Conservation (phyloP, 2,888 invertebrate species). For the Himalopsyche kuldschensis region DNA sequence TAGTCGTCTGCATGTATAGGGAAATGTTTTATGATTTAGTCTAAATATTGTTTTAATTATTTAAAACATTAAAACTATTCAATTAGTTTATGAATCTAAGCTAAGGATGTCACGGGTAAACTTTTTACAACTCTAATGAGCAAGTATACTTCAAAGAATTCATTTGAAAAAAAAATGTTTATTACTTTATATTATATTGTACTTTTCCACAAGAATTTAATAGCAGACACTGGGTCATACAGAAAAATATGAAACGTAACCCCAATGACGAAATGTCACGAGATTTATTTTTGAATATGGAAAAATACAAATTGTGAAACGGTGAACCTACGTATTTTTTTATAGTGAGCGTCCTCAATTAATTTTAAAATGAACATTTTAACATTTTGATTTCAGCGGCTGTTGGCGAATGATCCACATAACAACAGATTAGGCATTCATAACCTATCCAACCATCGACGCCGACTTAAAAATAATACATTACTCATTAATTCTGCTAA, state of each 20-base stretch:
- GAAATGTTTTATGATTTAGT: no score
- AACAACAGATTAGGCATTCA: constrained; percentile 23
- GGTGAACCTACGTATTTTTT: background rate
- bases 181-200: background rate
- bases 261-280: background rate
- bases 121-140: no score
- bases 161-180: background rate
- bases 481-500: constrained; percentile 12
- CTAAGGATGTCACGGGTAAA: no score
- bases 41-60: no score
- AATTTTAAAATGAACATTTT: background rate
- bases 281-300: background rate
- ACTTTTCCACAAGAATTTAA: background rate
- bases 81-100: no score
- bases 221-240: background rate
- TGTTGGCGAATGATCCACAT: constrained; percentile 9
- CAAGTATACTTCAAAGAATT: background rate
- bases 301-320: background rate
- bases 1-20: no score
- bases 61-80: no score
- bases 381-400: background rate
- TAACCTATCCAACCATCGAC: constrained; percentile 30
- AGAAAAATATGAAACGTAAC: background rate
- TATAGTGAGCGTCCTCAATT: background rate
- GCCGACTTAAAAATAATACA: constrained; percentile 12